phyloP scores from a whole-genome alignment of 1,140 invertebrate species.

The Aricia agestis region DNA sequence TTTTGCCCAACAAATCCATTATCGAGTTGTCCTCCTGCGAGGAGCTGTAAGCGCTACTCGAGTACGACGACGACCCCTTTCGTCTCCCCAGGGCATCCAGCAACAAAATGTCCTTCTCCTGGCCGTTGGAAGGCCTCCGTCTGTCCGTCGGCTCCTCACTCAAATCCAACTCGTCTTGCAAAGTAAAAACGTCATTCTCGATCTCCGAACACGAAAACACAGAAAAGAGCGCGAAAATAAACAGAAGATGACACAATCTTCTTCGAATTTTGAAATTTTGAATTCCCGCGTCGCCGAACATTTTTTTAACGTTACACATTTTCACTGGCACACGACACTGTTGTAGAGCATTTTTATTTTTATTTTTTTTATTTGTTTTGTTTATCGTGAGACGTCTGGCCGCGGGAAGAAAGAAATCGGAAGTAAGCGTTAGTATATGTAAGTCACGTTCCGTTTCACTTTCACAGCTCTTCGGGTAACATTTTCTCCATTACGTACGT shows the following conservation, averaged over 20 bases:
- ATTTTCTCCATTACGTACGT: conserved; percentile 43
- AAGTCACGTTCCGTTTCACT: conserved; percentile 56
- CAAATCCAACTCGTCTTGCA: conserved; percentile 58
- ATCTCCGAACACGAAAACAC: conserved; percentile 41
- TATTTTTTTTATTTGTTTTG: conserved; percentile 33
- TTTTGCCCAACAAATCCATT: conserved; percentile 89
- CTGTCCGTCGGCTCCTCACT: conserved; percentile 55
- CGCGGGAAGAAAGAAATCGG: conserved; percentile 55
- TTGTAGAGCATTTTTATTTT: conserved; percentile 28
- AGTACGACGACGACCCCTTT: conserved; percentile 73
- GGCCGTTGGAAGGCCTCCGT: conserved; percentile 78
- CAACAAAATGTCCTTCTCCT: conserved; percentile 84
- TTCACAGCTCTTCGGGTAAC: conserved; percentile 38
- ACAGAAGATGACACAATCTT: conserved; percentile 45
- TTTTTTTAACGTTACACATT: conserved; percentile 32
- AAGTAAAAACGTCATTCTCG: conserved; percentile 65
- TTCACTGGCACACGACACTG: conserved; percentile 43
- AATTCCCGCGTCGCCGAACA: conserved; percentile 33
- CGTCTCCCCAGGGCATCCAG: conserved; percentile 83
- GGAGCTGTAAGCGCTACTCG: conserved; percentile 48
- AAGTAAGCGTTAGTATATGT: conserved; percentile 47
- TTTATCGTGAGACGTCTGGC: conserved; percentile 45
- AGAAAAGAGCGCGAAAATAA: conserved; percentile 40
- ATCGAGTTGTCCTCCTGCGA: conserved; percentile 81
- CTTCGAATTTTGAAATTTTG: conserved; percentile 67